Percentiles rank a stretch among this genome's conserved stretches.
Conservation (phyloP, 2,113 vertebrate species). For the Tiliqua scincoides region DNA sequence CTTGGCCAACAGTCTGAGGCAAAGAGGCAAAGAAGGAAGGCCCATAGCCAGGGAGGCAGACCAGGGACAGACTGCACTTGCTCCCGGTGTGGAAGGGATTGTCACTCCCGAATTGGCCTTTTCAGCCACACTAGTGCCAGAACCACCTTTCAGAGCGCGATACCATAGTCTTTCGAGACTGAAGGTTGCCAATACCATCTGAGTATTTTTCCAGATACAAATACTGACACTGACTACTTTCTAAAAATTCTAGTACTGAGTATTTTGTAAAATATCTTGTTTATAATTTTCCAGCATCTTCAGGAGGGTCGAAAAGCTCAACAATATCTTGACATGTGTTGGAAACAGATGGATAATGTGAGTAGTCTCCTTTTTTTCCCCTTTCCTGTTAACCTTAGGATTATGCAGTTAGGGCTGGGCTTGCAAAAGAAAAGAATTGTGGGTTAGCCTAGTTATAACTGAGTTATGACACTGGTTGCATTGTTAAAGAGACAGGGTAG, state of each 20-base stretch:
- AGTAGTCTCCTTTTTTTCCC: slow-evolving; percentile 67
- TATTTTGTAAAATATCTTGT: background rate
- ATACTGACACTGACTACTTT: background rate
- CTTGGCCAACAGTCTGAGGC: too few relatives aligned
- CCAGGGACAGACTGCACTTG: too few relatives aligned
- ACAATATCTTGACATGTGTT: slow-evolving; percentile 95
- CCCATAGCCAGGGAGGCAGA: too few relatives aligned
- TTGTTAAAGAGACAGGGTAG: background rate
- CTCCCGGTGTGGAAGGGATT: too few relatives aligned
- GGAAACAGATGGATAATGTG: slow-evolving; percentile 99
- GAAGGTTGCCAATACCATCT: too few relatives aligned
- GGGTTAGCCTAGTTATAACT: slow-evolving; percentile 20
- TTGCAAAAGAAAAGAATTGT: slow-evolving; percentile 10
- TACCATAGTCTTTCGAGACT: too few relatives aligned
- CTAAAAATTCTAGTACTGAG: background rate
- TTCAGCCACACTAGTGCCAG: too few relatives aligned
- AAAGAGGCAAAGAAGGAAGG: too few relatives aligned
- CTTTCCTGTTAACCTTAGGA: slow-evolving; percentile 14
- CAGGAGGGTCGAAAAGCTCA: slow-evolving; percentile 97
- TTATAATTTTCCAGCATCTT: slow-evolving; percentile 86
- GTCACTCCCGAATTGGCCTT: too few relatives aligned
- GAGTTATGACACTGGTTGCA: slow-evolving; percentile 19
- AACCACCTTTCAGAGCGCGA: too few relatives aligned
- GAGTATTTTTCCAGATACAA: background rate
- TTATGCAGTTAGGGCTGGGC: slow-evolving; percentile 4